A percentile compares a stretch with the other conserved stretches of the same genome.
Conservation (phyloP, 2,113 vertebrate species). For the Camarhynchus parvulus region DNA sequence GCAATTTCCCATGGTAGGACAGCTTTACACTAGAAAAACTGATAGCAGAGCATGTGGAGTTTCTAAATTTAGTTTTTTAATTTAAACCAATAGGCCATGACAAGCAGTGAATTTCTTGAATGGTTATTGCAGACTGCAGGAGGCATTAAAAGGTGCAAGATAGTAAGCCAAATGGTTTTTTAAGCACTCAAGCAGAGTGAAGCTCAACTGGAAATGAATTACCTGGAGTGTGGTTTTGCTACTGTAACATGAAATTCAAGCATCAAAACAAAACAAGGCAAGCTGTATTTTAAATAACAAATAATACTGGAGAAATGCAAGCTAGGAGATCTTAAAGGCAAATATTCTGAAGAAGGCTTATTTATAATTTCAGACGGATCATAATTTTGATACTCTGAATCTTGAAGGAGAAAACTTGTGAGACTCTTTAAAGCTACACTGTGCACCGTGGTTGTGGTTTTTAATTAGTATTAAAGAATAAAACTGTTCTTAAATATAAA, state of each 20-base stretch:
- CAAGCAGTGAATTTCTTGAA: constrained; percentile 20
- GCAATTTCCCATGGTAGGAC: background rate
- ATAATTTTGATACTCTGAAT: background rate
- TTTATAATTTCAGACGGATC: background rate
- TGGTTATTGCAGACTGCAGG: background rate
- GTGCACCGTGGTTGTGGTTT: background rate
- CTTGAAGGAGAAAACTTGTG: background rate
- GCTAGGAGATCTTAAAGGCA: background rate
- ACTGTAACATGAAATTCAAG: background rate
- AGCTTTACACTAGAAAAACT: background rate
- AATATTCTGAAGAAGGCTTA: background rate
- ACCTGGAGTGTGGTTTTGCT: background rate
- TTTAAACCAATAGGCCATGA: constrained; percentile 17
- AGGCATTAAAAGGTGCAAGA: constrained; percentile 31
- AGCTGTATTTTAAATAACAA: background rate
- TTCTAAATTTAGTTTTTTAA: constrained; percentile 37
- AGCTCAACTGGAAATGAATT: constrained; percentile 1
- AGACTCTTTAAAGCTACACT: background rate
- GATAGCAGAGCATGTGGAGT: constrained; percentile 5
- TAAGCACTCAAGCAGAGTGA: constrained; percentile 23
- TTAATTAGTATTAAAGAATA: background rate
- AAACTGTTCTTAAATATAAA: background rate
- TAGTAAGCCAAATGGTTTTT: constrained; percentile 15
- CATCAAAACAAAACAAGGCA: background rate
- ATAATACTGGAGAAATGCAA: background rate